Evolutionary conservation across 2,888 invertebrate species (phyloP).

Genomic region (Chaetoderma sp.): DNA sequence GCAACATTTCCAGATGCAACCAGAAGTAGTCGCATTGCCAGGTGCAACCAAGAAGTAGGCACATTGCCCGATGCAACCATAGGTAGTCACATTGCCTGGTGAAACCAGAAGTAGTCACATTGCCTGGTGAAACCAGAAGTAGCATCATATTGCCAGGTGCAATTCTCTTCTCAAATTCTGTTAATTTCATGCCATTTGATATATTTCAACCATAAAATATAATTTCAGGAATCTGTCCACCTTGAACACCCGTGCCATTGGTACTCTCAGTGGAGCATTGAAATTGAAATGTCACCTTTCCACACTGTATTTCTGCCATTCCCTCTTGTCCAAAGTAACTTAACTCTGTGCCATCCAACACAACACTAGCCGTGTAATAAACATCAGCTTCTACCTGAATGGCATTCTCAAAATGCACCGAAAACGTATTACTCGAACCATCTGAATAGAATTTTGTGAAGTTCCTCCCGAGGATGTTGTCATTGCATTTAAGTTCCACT

Average conservation of each 20-base stretch:
- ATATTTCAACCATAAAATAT: constrained; percentile 82
- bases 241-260: constrained; percentile 96
- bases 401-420: constrained; percentile 84
- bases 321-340: constrained; percentile 98
- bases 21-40: too few species aligned
- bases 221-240: constrained; percentile 96
- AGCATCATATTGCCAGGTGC: too few species aligned
- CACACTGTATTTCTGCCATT: constrained; percentile 88
- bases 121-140: too few species aligned
- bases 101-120: too few species aligned
- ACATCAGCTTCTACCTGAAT: constrained; percentile 92
- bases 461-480: constrained; percentile 88
- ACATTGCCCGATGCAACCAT: too few species aligned
- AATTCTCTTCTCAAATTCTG: too few species aligned
- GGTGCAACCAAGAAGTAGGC: too few species aligned
- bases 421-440: constrained; percentile 95
- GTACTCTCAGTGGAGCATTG: constrained; percentile 97
- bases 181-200: too few species aligned
- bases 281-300: constrained; percentile 95
- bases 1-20: too few species aligned
- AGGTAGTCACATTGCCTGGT: too few species aligned
- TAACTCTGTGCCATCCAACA: constrained; percentile 91
- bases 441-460: constrained; percentile 95
- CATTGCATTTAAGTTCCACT: constrained; percentile 91
- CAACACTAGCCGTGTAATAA: constrained; percentile 95